These are phyloP conservation scores for Peromyscus leucopus DNA, from an alignment of 2,113 vertebrate species.

Conservation along the genomic window DNA sequence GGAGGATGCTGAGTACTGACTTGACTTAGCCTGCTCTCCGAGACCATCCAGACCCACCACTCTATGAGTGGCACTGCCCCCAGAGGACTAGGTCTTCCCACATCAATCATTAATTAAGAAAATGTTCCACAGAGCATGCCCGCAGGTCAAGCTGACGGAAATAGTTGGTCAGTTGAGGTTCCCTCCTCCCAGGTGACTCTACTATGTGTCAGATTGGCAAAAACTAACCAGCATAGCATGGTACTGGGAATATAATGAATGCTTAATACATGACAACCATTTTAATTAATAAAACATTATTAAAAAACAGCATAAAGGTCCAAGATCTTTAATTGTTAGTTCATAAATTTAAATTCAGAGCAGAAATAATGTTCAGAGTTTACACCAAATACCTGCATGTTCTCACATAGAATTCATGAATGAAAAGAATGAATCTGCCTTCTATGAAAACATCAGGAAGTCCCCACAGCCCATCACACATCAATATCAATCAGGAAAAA, in stretches of 20 bases:
- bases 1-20: neutral
- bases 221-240: neutral
- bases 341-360: conserved; percentile 18
- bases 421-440: conserved; percentile 10
- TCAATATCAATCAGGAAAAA: neutral
- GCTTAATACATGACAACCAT: neutral
- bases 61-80: neutral
- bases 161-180: neutral
- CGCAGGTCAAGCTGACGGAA: neutral
- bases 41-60: neutral
- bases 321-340: conserved; percentile 15
- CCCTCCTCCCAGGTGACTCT: neutral
- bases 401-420: conserved; percentile 22
- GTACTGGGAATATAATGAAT: neutral
- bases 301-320: neutral
- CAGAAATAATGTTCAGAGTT: neutral
- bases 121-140: too few species aligned
- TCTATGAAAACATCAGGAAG: conserved; percentile 38
- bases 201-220: neutral
- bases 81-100: neutral
- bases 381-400: neutral
- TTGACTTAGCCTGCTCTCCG: neutral
- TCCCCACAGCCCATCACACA: neutral
- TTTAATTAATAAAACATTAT: conserved; percentile 37
- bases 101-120: neutral